phyloP scores from a whole-genome alignment of 2,113 vertebrate species.

The Prionailurus bengalensis region DNA sequence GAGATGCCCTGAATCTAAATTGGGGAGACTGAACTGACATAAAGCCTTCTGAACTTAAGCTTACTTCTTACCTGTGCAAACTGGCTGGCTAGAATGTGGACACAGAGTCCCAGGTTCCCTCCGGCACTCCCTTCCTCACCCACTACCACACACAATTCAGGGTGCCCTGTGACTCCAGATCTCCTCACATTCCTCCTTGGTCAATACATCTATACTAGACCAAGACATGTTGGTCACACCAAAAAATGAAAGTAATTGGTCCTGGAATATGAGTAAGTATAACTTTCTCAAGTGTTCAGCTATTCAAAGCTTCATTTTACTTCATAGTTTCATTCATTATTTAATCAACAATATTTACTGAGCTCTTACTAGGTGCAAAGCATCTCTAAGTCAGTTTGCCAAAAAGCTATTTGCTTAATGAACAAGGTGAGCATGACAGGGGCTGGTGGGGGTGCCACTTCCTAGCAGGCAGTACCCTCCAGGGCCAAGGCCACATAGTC shows the following conservation, averaged over 20 bases:
- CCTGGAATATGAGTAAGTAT: neutral
- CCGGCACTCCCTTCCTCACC: neutral
- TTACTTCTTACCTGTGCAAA: neutral
- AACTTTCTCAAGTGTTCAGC: neutral
- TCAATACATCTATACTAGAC: neutral
- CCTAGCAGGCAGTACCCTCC: too few relatives aligned
- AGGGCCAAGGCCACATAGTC: neutral
- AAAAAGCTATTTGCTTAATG: neutral
- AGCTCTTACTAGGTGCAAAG: neutral
- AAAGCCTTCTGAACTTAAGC: neutral
- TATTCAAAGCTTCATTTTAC: neutral
- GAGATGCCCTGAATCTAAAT: neutral
- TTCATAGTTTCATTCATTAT: neutral
- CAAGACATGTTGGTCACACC: neutral
- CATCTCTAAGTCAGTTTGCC: neutral
- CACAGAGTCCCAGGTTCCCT: too few relatives aligned
- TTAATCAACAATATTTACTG: neutral
- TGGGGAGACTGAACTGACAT: neutral
- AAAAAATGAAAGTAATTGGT: neutral
- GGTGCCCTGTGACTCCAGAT: neutral
- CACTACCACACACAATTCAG: neutral
- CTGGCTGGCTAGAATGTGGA: neutral
- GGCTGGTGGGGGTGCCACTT: fast-evolving
- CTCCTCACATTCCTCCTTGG: neutral
- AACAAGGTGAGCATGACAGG: neutral